phyloP scores from a whole-genome alignment of 2,113 vertebrate genomes.

The Calyptomena viridis region DNA sequence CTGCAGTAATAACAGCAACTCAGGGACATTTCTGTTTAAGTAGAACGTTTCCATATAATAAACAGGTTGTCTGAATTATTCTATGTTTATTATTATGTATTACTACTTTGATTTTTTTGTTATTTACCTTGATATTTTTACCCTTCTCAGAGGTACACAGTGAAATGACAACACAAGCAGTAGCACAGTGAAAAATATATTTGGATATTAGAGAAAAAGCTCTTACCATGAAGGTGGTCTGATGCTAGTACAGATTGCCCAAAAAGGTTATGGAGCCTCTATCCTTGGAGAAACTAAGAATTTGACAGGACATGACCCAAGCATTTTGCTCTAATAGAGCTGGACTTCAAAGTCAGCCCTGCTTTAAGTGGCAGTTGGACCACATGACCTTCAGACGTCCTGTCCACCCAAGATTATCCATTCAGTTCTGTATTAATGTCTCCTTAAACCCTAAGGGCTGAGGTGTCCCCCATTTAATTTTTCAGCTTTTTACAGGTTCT shows the following conservation, averaged over 20 bases:
- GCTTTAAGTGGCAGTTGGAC: background rate
- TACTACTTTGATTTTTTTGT: background rate
- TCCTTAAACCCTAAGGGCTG: background rate
- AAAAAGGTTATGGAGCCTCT: background rate
- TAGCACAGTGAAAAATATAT: background rate
- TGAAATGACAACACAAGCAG: background rate
- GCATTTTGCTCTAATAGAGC: background rate
- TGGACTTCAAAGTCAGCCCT: background rate
- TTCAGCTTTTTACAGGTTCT: background rate
- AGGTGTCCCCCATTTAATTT: accelerated
- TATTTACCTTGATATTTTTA: background rate
- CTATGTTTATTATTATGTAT: background rate
- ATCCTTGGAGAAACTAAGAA: background rate
- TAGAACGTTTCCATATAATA: background rate
- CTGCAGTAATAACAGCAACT: background rate
- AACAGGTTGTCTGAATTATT: background rate
- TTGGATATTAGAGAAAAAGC: background rate
- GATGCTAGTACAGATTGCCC: background rate
- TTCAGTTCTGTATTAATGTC: background rate
- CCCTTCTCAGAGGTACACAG: background rate
- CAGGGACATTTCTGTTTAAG: background rate
- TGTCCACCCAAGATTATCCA: background rate
- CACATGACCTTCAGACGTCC: background rate
- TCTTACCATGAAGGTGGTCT: background rate
- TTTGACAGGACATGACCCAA: background rate